Conservation (phyloP, 2,113 vertebrate genomes). For the Percina caprodes region DNA sequence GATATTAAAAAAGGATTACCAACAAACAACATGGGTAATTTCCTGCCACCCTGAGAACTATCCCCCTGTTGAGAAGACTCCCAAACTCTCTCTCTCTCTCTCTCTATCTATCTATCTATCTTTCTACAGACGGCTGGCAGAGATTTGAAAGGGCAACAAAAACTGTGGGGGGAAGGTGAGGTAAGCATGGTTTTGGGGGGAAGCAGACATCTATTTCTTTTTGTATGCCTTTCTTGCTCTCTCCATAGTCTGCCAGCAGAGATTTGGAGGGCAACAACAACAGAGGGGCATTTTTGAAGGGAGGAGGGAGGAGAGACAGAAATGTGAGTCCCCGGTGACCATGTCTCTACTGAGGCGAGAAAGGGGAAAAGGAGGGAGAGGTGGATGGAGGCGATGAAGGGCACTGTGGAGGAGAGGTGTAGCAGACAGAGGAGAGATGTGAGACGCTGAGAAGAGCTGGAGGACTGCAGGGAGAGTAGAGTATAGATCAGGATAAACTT, state of each 20-base stretch:
- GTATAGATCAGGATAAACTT: constrained; percentile 27
- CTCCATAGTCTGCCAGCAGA: constrained; percentile 46
- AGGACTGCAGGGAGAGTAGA: constrained; percentile 17
- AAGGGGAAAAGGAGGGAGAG: not conserved
- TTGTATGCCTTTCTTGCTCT: constrained; percentile 39
- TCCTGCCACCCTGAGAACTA: constrained; percentile 71
- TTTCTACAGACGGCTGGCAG: constrained; percentile 21
- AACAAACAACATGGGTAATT: constrained; percentile 72
- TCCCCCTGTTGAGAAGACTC: constrained; percentile 42
- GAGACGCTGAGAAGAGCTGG: constrained; percentile 1
- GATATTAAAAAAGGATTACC: constrained; percentile 83
- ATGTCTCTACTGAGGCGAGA: constrained; percentile 45
- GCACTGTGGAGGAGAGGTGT: constrained; percentile 45
- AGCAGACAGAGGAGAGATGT: constrained; percentile 19
- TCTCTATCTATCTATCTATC: constrained; percentile 11
- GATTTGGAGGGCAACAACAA: constrained; percentile 65
- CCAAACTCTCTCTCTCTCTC: constrained; percentile 26
- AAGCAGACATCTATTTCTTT: constrained; percentile 46
- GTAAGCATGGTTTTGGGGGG: constrained; percentile 16
- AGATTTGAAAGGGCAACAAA: constrained; percentile 56
- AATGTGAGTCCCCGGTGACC: constrained; percentile 59
- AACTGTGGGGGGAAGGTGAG: constrained; percentile 47
- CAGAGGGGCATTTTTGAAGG: constrained; percentile 37
- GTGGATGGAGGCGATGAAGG: constrained; percentile 44
- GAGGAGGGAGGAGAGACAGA: constrained; percentile 34